Evolutionary conservation across 2,888 invertebrate species (phyloP), one percentile per base, ranked within the genome.

Genomic region (Parnassius apollo): DNA sequence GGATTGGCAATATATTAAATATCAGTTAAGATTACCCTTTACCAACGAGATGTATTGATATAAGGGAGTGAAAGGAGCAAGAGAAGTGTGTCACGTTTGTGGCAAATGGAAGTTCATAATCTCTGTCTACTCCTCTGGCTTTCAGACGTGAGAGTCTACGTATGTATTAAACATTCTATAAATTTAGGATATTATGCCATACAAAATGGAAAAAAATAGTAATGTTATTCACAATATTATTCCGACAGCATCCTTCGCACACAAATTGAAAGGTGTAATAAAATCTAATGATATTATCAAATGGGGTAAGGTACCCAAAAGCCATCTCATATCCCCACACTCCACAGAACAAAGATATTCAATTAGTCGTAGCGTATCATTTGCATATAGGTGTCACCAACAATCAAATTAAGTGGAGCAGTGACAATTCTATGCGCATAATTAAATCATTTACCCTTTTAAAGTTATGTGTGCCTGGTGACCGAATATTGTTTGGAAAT

Each of bases 381-480:
- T 90, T 90, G 88, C 90, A 91, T 76, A 73, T 88, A 86, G 85
- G 88, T 89, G 88, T 88, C 86, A 80, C 73, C 80, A 79, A 81
- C 86, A 84, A 89, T 88, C 84, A 86, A 88, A 86, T 90, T 84
- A 89, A 87, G 82, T 86, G 84, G 79, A 76, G 79, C 80, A 77
- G 75, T 80, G 78, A 80, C 82, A 82, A 80, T 84, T 81, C 75
- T 79, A 82, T 74, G 75, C 76, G 86, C 83, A 86, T 88, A 88
- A 88, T 88, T 84, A 80, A 88, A 84, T 89, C 77, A 82, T 83
- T 81, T 81, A 83, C 82, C 84, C 83, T 81, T 80, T 77, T 71
- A 59, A 74, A 80, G 69, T 76, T 79, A 77, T 80, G 75, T 65
- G 69, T 72, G 71, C 71, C 73, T 79, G 70, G 74, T 80, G 77